Percentiles rank a stretch among this genome's conserved stretches.
phyloP scores from a whole-genome alignment of 2,888 invertebrate species.

The Camptogramma bilineatum region DNA sequence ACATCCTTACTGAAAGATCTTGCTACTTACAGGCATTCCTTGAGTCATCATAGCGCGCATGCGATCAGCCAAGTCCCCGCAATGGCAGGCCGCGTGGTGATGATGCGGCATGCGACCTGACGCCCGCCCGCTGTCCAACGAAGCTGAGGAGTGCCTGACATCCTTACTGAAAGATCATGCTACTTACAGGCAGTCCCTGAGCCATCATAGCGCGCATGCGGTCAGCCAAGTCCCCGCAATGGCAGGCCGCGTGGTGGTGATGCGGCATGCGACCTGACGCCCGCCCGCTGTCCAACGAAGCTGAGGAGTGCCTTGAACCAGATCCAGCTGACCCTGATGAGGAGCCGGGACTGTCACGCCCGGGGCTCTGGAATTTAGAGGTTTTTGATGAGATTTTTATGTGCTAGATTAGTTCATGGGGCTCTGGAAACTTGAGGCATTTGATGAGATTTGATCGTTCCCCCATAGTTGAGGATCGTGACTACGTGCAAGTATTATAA shows the following conservation, averaged over 20 bases:
- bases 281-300: constrained; percentile 95
- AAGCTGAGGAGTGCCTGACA: constrained; percentile 96
- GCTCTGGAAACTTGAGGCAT: constrained; percentile 83
- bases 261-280: constrained; percentile 92
- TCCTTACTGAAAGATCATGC: neutral
- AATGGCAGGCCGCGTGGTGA: constrained; percentile 91
- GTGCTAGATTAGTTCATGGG: too few species aligned
- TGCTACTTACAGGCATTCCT: constrained; percentile 88
- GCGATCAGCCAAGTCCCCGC: constrained; percentile 90
- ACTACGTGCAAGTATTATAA: too few species aligned
- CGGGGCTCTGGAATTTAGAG: constrained; percentile 90
- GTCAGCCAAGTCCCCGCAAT: constrained; percentile 91
- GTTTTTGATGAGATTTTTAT: neutral
- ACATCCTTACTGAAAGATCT: too few species aligned
- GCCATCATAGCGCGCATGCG: constrained; percentile 87
- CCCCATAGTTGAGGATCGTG: too few species aligned
- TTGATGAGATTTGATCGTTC: neutral
- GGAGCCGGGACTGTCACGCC: constrained; percentile 96
- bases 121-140: constrained; percentile 96
- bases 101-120: constrained; percentile 91
- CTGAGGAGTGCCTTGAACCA: constrained; percentile 95
- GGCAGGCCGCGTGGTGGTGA: constrained; percentile 91
- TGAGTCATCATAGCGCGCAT: constrained; percentile 88
- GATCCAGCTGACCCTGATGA: constrained; percentile 95
- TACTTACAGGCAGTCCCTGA: constrained; percentile 89